phyloP scores from a whole-genome alignment of 2,113 vertebrate species.

The Nothobranchius kuhntae region DNA sequence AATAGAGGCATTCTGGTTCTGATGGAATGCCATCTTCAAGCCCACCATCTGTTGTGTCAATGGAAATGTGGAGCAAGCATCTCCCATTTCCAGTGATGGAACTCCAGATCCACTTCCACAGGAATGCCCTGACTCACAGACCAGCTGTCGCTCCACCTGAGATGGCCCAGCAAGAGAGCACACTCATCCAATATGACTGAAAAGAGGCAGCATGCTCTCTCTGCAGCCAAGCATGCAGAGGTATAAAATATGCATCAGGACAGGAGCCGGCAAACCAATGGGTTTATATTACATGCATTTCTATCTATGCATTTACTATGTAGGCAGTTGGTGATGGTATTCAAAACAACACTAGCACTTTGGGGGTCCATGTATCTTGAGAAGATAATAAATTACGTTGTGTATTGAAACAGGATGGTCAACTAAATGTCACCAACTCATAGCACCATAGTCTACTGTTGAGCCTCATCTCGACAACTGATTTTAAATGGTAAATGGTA shows the following conservation, averaged over 20 bases:
- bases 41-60: slow-evolving; percentile 63
- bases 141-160: slow-evolving; percentile 76
- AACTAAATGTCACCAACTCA: background rate
- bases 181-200: slow-evolving; percentile 60
- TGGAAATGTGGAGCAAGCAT: slow-evolving; percentile 47
- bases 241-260: slow-evolving; percentile 81
- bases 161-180: slow-evolving; percentile 57
- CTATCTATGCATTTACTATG: slow-evolving; percentile 48
- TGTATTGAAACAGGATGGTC: background rate
- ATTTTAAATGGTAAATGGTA: no score
- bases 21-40: slow-evolving; percentile 66
- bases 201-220: slow-evolving; percentile 52
- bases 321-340: slow-evolving; percentile 15
- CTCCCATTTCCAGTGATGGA: slow-evolving; percentile 56
- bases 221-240: slow-evolving; percentile 73
- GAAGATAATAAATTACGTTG: background rate
- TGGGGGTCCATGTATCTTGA: background rate
- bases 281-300: slow-evolving; percentile 69
- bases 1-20: slow-evolving; percentile 52
- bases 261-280: slow-evolving; percentile 54
- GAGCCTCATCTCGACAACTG: no score
- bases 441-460: background rate
- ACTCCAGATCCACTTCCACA: slow-evolving; percentile 65
- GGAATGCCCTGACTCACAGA: slow-evolving; percentile 70
- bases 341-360: background rate